Evolutionary conservation across 1,140 invertebrate species (phyloP).

Genomic region (Sycophila sp.): DNA sequence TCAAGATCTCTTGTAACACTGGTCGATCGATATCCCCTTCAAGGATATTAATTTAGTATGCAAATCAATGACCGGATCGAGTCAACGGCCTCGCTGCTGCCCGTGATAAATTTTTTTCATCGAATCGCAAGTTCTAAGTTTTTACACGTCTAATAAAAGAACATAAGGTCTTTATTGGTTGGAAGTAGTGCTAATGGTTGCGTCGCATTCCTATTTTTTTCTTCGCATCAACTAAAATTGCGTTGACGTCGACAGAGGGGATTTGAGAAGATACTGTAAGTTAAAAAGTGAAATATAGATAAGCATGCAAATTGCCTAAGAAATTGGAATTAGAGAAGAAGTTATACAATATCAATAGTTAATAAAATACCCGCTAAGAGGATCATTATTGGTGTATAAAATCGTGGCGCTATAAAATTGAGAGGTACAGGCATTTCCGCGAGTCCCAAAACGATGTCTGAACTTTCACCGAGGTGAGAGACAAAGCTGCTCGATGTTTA

Average conservation of each 20-base stretch:
- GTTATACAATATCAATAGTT: conserved; percentile 16
- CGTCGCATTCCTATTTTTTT: too few species aligned
- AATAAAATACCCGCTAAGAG: conserved; percentile 14
- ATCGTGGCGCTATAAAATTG: conserved; percentile 33
- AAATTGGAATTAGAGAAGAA: conserved; percentile 23
- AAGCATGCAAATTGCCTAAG: background rate
- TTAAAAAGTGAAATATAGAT: too few species aligned
- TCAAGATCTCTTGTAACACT: conserved; percentile 4
- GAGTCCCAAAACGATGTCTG: conserved; percentile 35
- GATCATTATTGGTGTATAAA: conserved; percentile 3
- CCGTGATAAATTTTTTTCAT: too few species aligned
- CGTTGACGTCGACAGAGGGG: too few species aligned
- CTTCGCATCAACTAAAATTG: too few species aligned
- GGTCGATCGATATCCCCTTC: conserved; percentile 6
- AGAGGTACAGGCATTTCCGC: conserved; percentile 39
- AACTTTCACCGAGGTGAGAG: conserved; percentile 54
- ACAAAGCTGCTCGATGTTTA: conserved; percentile 55
- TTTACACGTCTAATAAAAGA: too few species aligned
- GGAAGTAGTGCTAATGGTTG: too few species aligned
- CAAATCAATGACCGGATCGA: background rate
- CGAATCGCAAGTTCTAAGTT: too few species aligned
- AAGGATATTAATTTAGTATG: conserved; percentile 14
- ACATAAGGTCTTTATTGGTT: too few species aligned
- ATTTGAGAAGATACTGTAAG: too few species aligned
- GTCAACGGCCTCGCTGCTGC: conserved; percentile 6